phyloP scores from a whole-genome alignment of 2,888 invertebrate genomes.

The Diaprepes abbreviatus region DNA sequence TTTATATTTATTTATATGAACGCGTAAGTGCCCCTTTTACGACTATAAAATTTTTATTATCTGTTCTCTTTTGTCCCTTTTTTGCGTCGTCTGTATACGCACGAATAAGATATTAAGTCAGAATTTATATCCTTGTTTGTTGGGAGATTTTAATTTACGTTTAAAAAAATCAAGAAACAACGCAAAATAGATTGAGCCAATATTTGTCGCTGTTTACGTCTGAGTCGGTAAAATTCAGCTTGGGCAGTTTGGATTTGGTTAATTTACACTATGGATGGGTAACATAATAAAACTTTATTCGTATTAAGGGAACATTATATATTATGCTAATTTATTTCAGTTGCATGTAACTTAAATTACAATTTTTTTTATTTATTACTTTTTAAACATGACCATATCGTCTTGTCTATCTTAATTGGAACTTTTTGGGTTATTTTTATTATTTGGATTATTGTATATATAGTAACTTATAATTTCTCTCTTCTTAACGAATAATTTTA shows the following conservation, averaged over 20 bases:
- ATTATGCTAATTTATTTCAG: too few relatives aligned
- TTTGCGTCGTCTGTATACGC: not conserved
- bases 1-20: not conserved
- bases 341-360: too few relatives aligned
- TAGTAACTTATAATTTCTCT: too few relatives aligned
- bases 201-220: not conserved
- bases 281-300: too few relatives aligned
- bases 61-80: not conserved
- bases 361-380: too few relatives aligned
- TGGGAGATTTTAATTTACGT: not conserved
- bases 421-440: too few relatives aligned
- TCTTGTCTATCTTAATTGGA: too few relatives aligned
- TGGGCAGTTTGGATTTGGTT: not conserved
- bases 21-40: not conserved
- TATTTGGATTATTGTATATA: too few relatives aligned
- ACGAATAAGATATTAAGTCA: not conserved
- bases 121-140: constrained; percentile 15
- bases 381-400: too few relatives aligned
- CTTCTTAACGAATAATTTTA: too few relatives aligned
- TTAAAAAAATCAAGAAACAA: constrained; percentile 3
- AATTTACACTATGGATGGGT: not conserved
- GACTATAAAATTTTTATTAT: not conserved
- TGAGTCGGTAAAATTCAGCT: not conserved
- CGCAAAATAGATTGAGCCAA: not conserved
- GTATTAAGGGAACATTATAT: too few relatives aligned